These are phyloP conservation scores for Drosophila ezoana DNA, from an alignment of 2,888 invertebrate genomes.

Conservation along the genomic window DNA sequence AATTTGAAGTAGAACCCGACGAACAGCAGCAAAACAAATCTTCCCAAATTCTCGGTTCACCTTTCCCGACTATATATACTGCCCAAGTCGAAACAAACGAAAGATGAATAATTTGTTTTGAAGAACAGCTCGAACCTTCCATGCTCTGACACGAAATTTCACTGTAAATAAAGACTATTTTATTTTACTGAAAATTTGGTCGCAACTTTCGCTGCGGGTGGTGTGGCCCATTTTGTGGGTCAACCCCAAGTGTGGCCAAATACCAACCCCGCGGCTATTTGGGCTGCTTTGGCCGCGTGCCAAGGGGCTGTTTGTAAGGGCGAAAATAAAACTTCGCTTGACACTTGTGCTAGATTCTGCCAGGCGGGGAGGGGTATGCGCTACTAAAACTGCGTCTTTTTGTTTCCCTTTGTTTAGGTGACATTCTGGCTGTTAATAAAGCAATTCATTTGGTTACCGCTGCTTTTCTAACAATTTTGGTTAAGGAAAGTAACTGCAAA, in stretches of 20 bases:
- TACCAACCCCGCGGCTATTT: constrained; percentile 12
- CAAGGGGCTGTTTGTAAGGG: constrained; percentile 60
- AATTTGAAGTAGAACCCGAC: constrained; percentile 5
- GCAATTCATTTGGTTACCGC: constrained; percentile 17
- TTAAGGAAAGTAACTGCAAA: not conserved
- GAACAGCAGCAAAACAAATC: not conserved
- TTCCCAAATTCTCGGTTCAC: constrained; percentile 9
- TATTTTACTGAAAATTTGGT: constrained; percentile 8
- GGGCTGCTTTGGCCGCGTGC: constrained; percentile 63
- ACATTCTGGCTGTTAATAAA: constrained; percentile 31
- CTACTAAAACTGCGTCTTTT: constrained; percentile 23
- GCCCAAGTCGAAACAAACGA: constrained; percentile 15
- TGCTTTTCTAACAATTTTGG: not conserved
- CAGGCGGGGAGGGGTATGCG: constrained; percentile 24
- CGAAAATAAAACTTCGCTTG: constrained; percentile 58
- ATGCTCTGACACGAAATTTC: constrained; percentile 20
- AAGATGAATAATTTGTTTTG: constrained; percentile 3
- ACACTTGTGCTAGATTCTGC: constrained; percentile 54
- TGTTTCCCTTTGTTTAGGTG: constrained; percentile 15
- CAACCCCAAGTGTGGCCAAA: constrained; percentile 35
- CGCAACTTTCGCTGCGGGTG: constrained; percentile 25
- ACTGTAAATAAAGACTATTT: constrained; percentile 24
- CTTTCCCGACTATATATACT: constrained; percentile 2
- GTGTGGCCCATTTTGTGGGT: constrained; percentile 38
- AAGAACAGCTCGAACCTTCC: constrained; percentile 1